Percentiles rank a stretch among this genome's conserved stretches.
Evolutionary conservation across 64 coral and sea anemone genomes (phyloP).

Genomic region (Acropora tenuis): DNA sequence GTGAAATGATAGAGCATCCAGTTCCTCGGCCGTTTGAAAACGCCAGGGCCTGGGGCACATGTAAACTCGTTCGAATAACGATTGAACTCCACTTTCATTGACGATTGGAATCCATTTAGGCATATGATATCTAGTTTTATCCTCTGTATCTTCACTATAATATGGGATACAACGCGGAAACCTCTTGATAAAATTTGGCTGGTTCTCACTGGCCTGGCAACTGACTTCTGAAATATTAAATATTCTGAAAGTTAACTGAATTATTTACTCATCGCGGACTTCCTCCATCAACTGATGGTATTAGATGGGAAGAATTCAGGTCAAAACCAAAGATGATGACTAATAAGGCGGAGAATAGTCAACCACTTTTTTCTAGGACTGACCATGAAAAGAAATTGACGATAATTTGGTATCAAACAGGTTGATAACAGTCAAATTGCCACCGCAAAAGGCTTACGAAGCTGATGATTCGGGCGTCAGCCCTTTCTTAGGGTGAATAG

Average conservation of each 20-base stretch:
- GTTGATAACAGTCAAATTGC: too few relatives aligned
- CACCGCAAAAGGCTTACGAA: too few relatives aligned
- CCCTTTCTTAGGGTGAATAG: too few relatives aligned
- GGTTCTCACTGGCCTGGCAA: neutral
- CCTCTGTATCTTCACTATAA: slow-evolving; percentile 29
- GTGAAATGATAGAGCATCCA: slow-evolving; percentile 33
- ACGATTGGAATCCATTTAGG: slow-evolving; percentile 63
- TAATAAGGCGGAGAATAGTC: too few relatives aligned
- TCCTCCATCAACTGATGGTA: too few relatives aligned
- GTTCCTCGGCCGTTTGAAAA: slow-evolving; percentile 37
- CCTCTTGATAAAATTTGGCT: neutral
- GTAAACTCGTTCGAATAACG: slow-evolving; percentile 28
- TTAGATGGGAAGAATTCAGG: too few relatives aligned
- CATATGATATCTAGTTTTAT: slow-evolving; percentile 45
- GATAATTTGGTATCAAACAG: too few relatives aligned
- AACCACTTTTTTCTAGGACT: too few relatives aligned
- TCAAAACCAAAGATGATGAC: too few relatives aligned
- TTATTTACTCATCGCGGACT: neutral
- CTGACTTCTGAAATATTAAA: neutral
- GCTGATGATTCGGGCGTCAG: too few relatives aligned
- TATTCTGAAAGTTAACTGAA: neutral
- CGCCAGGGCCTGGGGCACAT: slow-evolving; percentile 78
- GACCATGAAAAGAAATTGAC: too few relatives aligned
- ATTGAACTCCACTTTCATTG: slow-evolving; percentile 13
- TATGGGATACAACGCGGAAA: slow-evolving; percentile 54